Conservation (phyloP, 2,113 vertebrate species). For the Microtus montanus region DNA sequence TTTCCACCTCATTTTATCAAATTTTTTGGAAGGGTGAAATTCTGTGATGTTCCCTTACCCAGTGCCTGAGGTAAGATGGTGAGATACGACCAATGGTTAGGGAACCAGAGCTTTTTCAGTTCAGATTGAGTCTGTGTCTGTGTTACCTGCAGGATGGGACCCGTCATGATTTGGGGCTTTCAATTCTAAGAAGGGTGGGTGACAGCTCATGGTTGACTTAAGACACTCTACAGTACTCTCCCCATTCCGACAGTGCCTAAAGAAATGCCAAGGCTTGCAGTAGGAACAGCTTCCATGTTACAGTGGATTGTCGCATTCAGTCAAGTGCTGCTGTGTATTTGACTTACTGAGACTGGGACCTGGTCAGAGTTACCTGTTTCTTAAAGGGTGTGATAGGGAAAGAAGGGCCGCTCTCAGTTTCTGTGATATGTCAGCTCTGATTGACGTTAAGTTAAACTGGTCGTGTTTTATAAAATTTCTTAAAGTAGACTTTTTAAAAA, state of each 20-base stretch:
- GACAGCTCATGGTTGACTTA: neutral
- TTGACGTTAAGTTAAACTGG: neutral
- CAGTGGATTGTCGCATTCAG: neutral
- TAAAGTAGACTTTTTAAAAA: neutral
- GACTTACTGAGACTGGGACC: neutral
- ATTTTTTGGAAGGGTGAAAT: neutral
- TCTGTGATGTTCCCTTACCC: constrained; percentile 3
- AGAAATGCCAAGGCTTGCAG: neutral
- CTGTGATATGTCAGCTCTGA: neutral
- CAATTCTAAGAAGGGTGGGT: constrained; percentile 11
- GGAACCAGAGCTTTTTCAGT: constrained; percentile 40
- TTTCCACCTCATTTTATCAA: constrained; percentile 2
- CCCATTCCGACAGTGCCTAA: neutral
- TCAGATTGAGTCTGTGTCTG: constrained; percentile 15
- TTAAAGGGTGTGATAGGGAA: neutral
- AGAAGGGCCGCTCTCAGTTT: neutral
- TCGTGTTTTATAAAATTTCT: neutral
- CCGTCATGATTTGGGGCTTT: constrained; percentile 29
- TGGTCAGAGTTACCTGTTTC: constrained; percentile 10
- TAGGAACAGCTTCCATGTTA: neutral
- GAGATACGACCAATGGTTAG: neutral
- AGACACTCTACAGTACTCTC: neutral
- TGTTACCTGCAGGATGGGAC: neutral
- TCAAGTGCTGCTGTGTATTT: neutral
- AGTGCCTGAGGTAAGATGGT: neutral